Conservation (phyloP, 2,797 vertebrate species). For the Anas georgica region DNA sequence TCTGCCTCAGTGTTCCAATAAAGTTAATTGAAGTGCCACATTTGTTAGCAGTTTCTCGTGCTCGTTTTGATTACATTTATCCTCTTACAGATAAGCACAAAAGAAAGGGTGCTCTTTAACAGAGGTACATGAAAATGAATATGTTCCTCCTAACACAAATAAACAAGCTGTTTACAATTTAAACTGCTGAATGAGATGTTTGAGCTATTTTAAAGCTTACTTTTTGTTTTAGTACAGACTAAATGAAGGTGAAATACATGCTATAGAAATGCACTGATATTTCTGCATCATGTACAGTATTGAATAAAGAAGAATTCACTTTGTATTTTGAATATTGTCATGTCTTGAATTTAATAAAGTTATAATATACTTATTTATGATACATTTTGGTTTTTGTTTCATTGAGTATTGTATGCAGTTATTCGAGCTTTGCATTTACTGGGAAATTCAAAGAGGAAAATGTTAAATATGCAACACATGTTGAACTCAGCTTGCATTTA, state of each 20-base stretch:
- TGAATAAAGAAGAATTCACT: slow-evolving; percentile 88
- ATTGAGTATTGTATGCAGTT: not conserved
- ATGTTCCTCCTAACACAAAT: slow-evolving; percentile 57
- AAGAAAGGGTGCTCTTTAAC: slow-evolving; percentile 64
- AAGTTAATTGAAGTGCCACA: not conserved
- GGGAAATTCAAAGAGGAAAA: not conserved
- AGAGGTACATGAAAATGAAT: slow-evolving; percentile 28
- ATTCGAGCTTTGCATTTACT: not conserved
- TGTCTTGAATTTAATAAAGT: slow-evolving; percentile 92
- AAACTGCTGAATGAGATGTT: slow-evolving; percentile 82
- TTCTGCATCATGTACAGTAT: slow-evolving; percentile 94
- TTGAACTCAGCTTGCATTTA: not conserved
- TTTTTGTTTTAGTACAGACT: slow-evolving; percentile 86
- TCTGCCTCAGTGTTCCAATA: slow-evolving; percentile 14
- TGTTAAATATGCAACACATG: not conserved
- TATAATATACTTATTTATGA: slow-evolving; percentile 93
- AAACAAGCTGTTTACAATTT: slow-evolving; percentile 90
- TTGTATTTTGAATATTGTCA: slow-evolving; percentile 87
- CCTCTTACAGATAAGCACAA: slow-evolving; percentile 42
- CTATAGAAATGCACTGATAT: slow-evolving; percentile 95
- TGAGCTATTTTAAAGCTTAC: slow-evolving; percentile 88
- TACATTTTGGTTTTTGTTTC: slow-evolving; percentile 68
- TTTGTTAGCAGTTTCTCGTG: slow-evolving; percentile 10
- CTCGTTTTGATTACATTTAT: slow-evolving; percentile 31
- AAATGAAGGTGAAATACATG: slow-evolving; percentile 93